phyloP scores from a whole-genome alignment of 2,113 vertebrate genomes.

The Podarcis cretensis region DNA sequence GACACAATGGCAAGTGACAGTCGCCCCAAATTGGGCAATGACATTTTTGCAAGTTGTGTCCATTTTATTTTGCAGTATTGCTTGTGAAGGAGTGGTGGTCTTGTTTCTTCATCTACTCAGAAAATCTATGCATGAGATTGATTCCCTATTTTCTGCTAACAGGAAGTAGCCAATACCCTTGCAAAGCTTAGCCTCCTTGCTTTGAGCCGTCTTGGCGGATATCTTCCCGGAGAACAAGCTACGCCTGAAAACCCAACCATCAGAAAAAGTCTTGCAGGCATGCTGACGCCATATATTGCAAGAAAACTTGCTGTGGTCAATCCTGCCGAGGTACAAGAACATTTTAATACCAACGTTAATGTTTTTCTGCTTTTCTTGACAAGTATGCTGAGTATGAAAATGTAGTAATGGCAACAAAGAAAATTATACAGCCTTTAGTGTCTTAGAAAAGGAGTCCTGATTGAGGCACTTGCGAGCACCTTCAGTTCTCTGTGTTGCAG shows the following conservation, averaged over 20 bases:
- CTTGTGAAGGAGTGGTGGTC: neutral
- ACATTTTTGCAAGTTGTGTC: neutral
- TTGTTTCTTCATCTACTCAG: neutral
- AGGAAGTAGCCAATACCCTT: conserved; percentile 94
- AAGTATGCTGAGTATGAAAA: neutral
- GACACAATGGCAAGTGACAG: neutral
- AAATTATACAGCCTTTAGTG: no score
- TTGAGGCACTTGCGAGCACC: neutral
- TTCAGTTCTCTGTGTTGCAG: neutral
- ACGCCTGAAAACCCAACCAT: conserved; percentile 94
- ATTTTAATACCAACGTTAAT: neutral
- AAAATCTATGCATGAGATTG: neutral
- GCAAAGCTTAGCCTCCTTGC: conserved; percentile 92
- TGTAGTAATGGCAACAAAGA: neutral
- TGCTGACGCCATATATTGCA: conserved; percentile 94
- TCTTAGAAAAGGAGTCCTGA: neutral
- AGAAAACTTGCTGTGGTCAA: conserved; percentile 84
- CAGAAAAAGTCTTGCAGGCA: conserved; percentile 92
- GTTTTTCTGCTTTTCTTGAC: neutral
- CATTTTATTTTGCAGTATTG: neutral
- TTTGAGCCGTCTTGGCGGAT: conserved; percentile 92
- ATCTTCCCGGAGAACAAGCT: conserved; percentile 76
- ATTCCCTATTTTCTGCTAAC: conserved; percentile 40
- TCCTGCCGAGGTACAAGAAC: conserved; percentile 83
- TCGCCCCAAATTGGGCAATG: neutral